These are phyloP conservation scores for Oreortyx pictus DNA, from an alignment of 2,797 vertebrate genomes.

Conservation along the genomic window DNA sequence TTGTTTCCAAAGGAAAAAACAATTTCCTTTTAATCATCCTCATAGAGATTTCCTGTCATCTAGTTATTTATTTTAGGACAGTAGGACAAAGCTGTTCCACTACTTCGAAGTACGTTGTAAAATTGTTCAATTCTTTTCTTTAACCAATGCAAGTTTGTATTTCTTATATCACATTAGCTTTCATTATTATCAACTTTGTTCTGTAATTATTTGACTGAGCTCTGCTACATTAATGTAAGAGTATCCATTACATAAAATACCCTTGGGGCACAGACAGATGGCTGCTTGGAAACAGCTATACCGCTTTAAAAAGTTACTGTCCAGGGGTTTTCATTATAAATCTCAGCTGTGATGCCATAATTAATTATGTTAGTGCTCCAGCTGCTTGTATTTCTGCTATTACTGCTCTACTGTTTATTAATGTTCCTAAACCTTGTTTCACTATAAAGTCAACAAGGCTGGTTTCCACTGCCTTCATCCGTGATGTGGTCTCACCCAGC, in stretches of 20 bases:
- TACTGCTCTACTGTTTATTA: slow-evolving; percentile 3
- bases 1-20: slow-evolving; percentile 35
- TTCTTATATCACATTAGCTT: neutral
- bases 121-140: neutral
- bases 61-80: neutral
- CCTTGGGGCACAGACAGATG: slow-evolving; percentile 36
- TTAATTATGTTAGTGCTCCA: slow-evolving; percentile 44
- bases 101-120: neutral
- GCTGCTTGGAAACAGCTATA: slow-evolving; percentile 41
- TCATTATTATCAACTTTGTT: neutral
- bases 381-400: slow-evolving; percentile 29
- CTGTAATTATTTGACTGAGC: slow-evolving; percentile 1
- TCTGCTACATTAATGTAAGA: neutral
- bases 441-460: neutral
- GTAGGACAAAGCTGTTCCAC: neutral
- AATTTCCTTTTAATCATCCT: slow-evolving; percentile 27
- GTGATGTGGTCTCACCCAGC: neutral
- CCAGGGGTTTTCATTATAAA: slow-evolving; percentile 51
- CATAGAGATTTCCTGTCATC: slow-evolving; percentile 7
- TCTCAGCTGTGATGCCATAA: slow-evolving; percentile 43
- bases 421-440: neutral
- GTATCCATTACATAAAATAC: neutral
- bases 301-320: slow-evolving; percentile 3
- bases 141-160: neutral
- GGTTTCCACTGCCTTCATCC: neutral